Evolutionary conservation across 2,797 vertebrate genomes (phyloP).

Genomic region (Gobio occitaniae): DNA sequence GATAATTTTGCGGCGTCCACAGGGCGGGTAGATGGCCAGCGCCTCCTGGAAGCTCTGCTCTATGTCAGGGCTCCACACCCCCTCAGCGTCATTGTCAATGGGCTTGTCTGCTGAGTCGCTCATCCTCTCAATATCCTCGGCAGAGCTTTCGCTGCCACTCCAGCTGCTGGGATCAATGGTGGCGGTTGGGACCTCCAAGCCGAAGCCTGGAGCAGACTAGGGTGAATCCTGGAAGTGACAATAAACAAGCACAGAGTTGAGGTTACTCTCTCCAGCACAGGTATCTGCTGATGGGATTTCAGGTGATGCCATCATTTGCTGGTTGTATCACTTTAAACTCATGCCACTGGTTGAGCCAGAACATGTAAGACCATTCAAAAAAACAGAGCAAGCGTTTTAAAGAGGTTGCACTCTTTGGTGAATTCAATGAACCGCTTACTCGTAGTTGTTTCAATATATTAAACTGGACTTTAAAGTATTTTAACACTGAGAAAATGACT

Average conservation of each 20-base stretch:
- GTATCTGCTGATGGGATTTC: slow-evolving; percentile 54
- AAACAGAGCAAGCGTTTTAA: too few species aligned
- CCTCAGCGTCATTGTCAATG: slow-evolving; percentile 96
- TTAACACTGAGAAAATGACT: background rate
- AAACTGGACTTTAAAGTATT: background rate
- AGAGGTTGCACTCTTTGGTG: background rate
- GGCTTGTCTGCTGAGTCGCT: slow-evolving; percentile 98
- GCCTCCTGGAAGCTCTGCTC: slow-evolving; percentile 99
- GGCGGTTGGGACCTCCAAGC: slow-evolving; percentile 91
- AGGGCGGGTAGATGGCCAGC: slow-evolving; percentile 98
- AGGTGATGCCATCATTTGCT: background rate
- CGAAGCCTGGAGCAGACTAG: slow-evolving; percentile 93
- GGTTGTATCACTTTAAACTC: background rate
- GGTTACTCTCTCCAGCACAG: slow-evolving; percentile 57
- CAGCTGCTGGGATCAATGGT: slow-evolving; percentile 99
- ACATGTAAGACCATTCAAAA: background rate
- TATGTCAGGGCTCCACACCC: slow-evolving; percentile 99
- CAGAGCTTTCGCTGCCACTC: slow-evolving; percentile 99
- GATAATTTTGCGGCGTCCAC: slow-evolving; percentile 99
- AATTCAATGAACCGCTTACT: background rate
- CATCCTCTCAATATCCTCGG: slow-evolving; percentile 98
- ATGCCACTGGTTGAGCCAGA: background rate
- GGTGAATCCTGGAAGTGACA: slow-evolving; percentile 86
- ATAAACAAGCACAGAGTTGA: slow-evolving; percentile 64
- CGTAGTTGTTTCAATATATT: background rate